Conservation (phyloP, 2,888 invertebrate species). For the Lasius fuliginosus region DNA sequence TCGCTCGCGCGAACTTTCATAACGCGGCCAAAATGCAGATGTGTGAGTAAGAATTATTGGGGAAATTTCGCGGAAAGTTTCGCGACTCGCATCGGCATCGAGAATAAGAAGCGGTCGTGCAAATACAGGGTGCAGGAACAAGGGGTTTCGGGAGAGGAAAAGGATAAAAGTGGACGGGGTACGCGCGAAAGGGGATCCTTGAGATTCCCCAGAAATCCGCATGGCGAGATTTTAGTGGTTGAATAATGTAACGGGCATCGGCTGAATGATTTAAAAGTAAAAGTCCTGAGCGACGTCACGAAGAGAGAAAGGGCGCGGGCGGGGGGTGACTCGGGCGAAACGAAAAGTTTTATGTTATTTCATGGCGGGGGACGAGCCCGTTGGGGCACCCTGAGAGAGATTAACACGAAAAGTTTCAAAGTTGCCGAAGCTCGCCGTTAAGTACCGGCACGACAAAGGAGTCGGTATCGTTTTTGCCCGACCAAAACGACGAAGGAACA, state of each 20-base stretch:
- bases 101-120: constrained; percentile 60
- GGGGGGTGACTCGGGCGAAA: constrained; percentile 57
- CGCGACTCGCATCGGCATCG: constrained; percentile 59
- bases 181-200: constrained; percentile 61
- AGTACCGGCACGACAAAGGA: constrained; percentile 70
- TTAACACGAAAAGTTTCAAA: constrained; percentile 80
- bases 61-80: constrained; percentile 60
- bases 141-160: constrained; percentile 35
- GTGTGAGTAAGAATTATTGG: constrained; percentile 67
- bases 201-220: constrained; percentile 75
- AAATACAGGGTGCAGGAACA: constrained; percentile 51
- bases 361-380: constrained; percentile 67
- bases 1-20: constrained; percentile 48
- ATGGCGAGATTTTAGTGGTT: constrained; percentile 79
- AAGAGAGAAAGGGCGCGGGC: constrained; percentile 51
- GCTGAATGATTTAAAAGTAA: constrained; percentile 84
- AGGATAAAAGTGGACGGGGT: constrained; percentile 44
- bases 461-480: constrained; percentile 64
- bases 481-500: constrained; percentile 63
- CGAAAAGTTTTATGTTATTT: constrained; percentile 78
- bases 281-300: constrained; percentile 80
- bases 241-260: constrained; percentile 84
- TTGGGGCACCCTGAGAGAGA: constrained; percentile 75
- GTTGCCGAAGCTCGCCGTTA: constrained; percentile 70
- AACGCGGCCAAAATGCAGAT: constrained; percentile 58